These are phyloP conservation scores for Rhea pennata DNA, from an alignment of 2,113 vertebrate genomes.

Conservation along the genomic window DNA sequence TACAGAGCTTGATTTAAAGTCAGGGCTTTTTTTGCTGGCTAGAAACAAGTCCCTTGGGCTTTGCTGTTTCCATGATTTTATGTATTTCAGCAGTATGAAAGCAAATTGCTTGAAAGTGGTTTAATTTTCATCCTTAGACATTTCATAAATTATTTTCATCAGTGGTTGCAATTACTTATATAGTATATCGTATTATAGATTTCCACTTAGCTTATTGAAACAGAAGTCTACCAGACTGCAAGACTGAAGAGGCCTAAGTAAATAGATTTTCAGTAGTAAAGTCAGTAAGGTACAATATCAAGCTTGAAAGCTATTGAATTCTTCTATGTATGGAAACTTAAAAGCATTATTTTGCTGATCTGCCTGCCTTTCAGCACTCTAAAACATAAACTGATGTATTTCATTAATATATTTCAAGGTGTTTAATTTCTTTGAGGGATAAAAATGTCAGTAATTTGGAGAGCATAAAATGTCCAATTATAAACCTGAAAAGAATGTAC, in stretches of 20 bases:
- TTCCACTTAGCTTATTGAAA: not conserved
- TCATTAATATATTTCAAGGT: not conserved
- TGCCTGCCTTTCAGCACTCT: not conserved
- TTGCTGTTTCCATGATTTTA: not conserved
- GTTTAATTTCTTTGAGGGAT: not conserved
- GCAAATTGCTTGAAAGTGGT: not conserved
- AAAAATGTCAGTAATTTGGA: constrained; percentile 11
- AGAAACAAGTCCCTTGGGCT: not conserved
- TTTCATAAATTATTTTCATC: not conserved
- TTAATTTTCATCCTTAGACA: not conserved
- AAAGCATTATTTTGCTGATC: not conserved
- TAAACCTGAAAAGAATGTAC: not conserved
- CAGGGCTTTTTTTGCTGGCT: constrained; percentile 37
- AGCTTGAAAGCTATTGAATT: not conserved
- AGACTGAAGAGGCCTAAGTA: not conserved
- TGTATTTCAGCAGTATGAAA: constrained; percentile 18
- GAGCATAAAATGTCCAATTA: not conserved
- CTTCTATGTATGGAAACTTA: not conserved
- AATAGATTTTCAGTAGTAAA: not conserved
- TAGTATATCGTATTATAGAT: not conserved
- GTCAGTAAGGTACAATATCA: not conserved
- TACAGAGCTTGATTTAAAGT: constrained; percentile 50
- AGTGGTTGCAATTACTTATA: not conserved
- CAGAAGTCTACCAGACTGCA: not conserved
- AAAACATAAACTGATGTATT: not conserved